A percentile compares a stretch with the other conserved stretches of the same genome.
phyloP scores from a whole-genome alignment of 30 jellyfish, hydroid and myxozoan genomes.

The Aurelia aurita complex sp. Pacific region DNA sequence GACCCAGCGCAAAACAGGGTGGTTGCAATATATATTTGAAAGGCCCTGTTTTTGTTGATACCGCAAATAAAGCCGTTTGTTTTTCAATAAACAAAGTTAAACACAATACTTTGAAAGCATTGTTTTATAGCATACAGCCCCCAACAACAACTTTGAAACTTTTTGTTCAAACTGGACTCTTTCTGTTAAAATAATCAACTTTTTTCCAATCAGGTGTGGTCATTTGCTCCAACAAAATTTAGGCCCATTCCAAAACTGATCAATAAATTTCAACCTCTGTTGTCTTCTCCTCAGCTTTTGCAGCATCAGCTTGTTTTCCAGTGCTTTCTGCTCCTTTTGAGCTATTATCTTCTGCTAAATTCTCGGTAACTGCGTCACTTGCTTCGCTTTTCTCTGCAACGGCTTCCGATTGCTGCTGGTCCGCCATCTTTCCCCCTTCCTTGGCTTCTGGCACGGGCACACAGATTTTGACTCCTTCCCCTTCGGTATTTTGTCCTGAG shows the following conservation, averaged over 20 bases:
- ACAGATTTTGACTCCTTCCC: neutral
- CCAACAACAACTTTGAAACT: too few species aligned
- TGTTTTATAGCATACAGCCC: too few species aligned
- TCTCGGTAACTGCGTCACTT: neutral
- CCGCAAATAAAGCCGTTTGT: too few species aligned
- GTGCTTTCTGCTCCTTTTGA: neutral
- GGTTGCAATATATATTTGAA: too few species aligned
- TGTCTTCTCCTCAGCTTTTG: conserved; percentile 1
- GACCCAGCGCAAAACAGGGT: too few species aligned
- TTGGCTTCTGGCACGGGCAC: neutral
- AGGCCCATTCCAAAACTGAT: neutral
- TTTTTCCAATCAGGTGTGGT: too few species aligned
- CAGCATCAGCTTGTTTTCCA: neutral
- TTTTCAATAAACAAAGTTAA: too few species aligned
- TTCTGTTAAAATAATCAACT: too few species aligned
- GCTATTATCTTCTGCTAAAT: neutral
- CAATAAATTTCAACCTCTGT: conserved; percentile 13
- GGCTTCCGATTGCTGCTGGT: neutral
- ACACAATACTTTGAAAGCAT: too few species aligned
- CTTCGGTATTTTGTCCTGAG: neutral
- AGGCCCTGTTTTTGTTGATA: too few species aligned
- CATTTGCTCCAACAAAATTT: neutral
- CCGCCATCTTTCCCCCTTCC: conserved; percentile 1
- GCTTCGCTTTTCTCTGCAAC: neutral
- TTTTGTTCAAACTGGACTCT: too few species aligned